A percentile compares a stretch with the other conserved stretches of the same genome.
phyloP scores from a whole-genome alignment of 2,888 invertebrate species.

The Drosophila tanythrix region DNA sequence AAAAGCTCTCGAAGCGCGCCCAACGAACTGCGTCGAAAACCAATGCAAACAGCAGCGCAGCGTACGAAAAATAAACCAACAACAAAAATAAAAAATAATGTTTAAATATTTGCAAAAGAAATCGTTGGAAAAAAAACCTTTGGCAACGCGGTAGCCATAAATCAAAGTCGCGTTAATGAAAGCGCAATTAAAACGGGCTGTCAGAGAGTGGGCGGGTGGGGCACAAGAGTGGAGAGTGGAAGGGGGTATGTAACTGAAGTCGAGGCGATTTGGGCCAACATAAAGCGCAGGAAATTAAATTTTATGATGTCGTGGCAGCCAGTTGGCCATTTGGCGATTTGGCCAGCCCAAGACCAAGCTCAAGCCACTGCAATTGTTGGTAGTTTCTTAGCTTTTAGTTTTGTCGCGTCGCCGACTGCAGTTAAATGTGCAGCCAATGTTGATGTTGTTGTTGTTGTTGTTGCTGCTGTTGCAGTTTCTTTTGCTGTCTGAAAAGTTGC shows the following conservation, averaged over 20 bases:
- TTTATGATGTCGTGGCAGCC: conserved; percentile 78
- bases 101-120: conserved; percentile 83
- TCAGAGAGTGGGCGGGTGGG: conserved; percentile 47
- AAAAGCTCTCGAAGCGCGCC: conserved; percentile 63
- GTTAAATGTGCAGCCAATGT: conserved; percentile 69
- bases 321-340: conserved; percentile 71
- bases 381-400: conserved; percentile 31
- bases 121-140: conserved; percentile 74
- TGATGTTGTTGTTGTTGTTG: conserved; percentile 28
- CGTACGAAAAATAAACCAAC: conserved; percentile 1
- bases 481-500: conserved; percentile 78
- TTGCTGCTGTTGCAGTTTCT: conserved; percentile 65
- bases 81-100: conserved; percentile 50
- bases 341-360: conserved; percentile 49
- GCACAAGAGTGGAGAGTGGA: background rate
- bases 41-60: conserved; percentile 69
- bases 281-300: conserved; percentile 80
- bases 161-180: conserved; percentile 82
- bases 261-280: conserved; percentile 74
- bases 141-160: conserved; percentile 81
- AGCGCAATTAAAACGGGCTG: conserved; percentile 79
- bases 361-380: conserved; percentile 61
- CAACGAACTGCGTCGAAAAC: conserved; percentile 63
- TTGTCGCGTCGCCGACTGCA: conserved; percentile 69
- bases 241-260: conserved; percentile 27